Evolutionary conservation across 2,113 vertebrate genomes (phyloP), one percentile per base, ranked within the genome.

Genomic region (Ginglymostoma cirratum): DNA sequence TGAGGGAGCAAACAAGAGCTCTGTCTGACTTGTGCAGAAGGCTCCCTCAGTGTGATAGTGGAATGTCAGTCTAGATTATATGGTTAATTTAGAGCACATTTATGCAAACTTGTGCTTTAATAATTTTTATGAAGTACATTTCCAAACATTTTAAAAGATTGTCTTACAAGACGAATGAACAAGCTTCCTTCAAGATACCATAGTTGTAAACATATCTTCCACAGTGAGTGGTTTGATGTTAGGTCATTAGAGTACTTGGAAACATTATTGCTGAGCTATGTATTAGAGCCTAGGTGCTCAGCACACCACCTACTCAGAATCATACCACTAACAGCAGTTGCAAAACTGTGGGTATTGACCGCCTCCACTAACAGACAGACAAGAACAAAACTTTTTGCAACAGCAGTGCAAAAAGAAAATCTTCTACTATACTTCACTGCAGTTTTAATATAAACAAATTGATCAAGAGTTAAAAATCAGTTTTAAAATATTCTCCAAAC

Each of bases 281-380:
- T 95, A 95, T 95, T 72, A 48, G 30, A 95, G 48, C 94, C 69
- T 34, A 72, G 42, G 94, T 30, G 42, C 67, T 72, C 27, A 95
- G 23, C 72, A 17, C 42, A 95, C 94, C 94, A 95, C 94, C 94
- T 72, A 95, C 94, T 95, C 94, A 95, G 19, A 48, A 95, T 95
- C 94, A 72, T 95, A 95, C 94, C 42, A 95, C 69, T 72, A 17
- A 45, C 52, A 45, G 42, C 94, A 95, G 94, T 95, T 95, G 94
- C 94, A 95, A 95, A 95, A 52, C 69, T 72, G 45, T 95, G 94
- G 94, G 94, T 76, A 72, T 72, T 76, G 94, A 48, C 94, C 42
- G 94, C 94, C 94, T 72, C 94, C 94, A 72, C 67, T 95, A 72
- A 95, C 94, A 95, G 67, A 34, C 69, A 52, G 66, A 42, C 69